Evolutionary conservation across 2,797 vertebrate species (phyloP), one percentile per base, ranked within the genome.

Genomic region (Chromobotia macracanthus): DNA sequence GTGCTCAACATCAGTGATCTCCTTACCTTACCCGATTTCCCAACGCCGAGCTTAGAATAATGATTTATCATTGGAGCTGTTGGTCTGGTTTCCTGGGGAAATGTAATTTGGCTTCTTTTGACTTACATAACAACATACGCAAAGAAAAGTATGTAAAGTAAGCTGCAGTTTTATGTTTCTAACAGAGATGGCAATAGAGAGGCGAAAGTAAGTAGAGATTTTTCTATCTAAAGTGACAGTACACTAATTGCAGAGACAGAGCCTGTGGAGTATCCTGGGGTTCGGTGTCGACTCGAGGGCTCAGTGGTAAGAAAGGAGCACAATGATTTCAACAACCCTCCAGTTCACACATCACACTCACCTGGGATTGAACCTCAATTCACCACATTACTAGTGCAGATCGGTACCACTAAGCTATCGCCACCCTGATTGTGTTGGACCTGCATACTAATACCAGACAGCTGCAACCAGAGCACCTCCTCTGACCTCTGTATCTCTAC

Each of bases 301-400:
- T 72, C 7, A 2, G 53, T 53, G 58, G 66, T 53, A 78, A 78
- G 53, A 63, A 67, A 71, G 46, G 58, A 64, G 35, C 68, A 28
- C 48, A 64, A 48, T 55, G 77, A 79, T 72, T 69, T 79, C 58
- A 65, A 48, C 64, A 28, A 70, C 48, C 61, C 58, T 72, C 68
- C 68, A 79, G 68, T 79, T 79, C 68, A 79, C 72, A 69, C 68
- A 79, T 72, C 68, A 53, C 68, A 53, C 48, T 64, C 77, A 64
- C 35, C 58, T 72, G 68, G 77, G 68, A 72, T 31, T 50, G 3
- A 72, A 72, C 58, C 68, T 64, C 35, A 31, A 72, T 55, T 64
- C 46, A 10, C 46, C 58, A 55, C 46, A 55, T 53, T 65, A 79
- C 67, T 12, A 21, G 10, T 71, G 68, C 48, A 46, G 60, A 79